phyloP scores from a whole-genome alignment of 2,113 vertebrate species.

The Micronycteris hirsuta region DNA sequence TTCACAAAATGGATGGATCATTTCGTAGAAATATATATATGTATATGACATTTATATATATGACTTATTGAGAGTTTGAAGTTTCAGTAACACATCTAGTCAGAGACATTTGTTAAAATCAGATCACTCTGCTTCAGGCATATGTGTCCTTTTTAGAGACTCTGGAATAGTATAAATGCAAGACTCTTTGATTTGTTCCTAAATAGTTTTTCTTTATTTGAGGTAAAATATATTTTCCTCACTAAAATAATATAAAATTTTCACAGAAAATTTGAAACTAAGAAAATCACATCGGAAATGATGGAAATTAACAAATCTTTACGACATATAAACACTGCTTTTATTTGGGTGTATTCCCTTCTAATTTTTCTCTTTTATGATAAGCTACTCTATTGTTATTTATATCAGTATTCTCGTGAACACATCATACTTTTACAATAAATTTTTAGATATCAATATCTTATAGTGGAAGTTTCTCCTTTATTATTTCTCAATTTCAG shows the following conservation, averaged over 20 bases:
- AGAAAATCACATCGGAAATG: background rate
- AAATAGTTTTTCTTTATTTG: background rate
- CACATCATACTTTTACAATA: background rate
- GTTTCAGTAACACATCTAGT: background rate
- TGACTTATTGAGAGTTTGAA: background rate
- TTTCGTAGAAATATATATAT: background rate
- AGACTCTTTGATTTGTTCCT: background rate
- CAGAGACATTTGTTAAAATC: background rate
- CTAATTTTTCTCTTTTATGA: background rate
- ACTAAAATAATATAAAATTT: background rate
- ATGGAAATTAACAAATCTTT: background rate
- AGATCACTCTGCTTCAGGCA: background rate
- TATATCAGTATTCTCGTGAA: background rate
- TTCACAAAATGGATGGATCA: background rate
- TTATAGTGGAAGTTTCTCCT: background rate
- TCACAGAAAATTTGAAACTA: background rate
- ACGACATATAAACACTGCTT: background rate
- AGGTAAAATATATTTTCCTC: background rate
- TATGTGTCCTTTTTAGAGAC: background rate
- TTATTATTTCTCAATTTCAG: constrained; percentile 1
- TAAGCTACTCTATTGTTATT: background rate
- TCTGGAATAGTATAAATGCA: background rate
- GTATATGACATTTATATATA: too few species aligned
- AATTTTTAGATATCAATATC: background rate
- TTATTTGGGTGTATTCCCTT: background rate